Conservation (phyloP, 1,140 invertebrate species). For the Temnothorax curvispinosus region DNA sequence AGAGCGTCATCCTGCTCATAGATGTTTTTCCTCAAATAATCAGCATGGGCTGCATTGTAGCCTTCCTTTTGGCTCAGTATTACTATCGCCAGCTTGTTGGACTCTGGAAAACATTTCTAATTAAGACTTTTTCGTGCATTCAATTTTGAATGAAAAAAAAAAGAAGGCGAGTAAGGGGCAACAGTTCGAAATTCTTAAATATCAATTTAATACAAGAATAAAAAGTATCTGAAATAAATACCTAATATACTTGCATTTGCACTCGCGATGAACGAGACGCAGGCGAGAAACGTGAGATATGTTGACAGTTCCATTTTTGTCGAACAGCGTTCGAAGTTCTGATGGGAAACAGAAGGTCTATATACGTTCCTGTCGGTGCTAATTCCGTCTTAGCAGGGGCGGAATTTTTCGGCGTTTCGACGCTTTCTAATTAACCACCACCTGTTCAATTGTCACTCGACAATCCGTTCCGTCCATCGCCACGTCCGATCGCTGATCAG, state of each 20-base stretch:
- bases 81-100: constrained; percentile 77
- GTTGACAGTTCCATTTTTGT: not conserved
- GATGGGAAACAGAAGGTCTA: not conserved
- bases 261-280: not conserved
- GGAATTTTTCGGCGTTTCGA: not conserved
- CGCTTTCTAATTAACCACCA: not conserved
- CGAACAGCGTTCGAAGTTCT: not conserved
- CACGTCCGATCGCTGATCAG: not conserved
- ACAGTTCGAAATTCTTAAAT: not conserved
- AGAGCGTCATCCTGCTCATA: constrained; percentile 75
- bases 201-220: not conserved
- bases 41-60: constrained; percentile 81
- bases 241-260: not conserved
- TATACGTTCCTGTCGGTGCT: no score
- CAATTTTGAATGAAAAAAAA: not conserved
- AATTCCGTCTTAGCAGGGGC: not conserved
- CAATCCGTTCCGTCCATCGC: not conserved
- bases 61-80: constrained; percentile 82
- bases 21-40: constrained; percentile 76
- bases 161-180: not conserved
- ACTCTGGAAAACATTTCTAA: constrained; percentile 68
- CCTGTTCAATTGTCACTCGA: not conserved
- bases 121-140: not conserved
- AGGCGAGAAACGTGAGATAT: not conserved
- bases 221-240: not conserved